Evolutionary conservation across 2,888 invertebrate genomes (phyloP), one percentile per base, ranked within the genome.

Genomic region (Melangyna quadrimaculata): DNA sequence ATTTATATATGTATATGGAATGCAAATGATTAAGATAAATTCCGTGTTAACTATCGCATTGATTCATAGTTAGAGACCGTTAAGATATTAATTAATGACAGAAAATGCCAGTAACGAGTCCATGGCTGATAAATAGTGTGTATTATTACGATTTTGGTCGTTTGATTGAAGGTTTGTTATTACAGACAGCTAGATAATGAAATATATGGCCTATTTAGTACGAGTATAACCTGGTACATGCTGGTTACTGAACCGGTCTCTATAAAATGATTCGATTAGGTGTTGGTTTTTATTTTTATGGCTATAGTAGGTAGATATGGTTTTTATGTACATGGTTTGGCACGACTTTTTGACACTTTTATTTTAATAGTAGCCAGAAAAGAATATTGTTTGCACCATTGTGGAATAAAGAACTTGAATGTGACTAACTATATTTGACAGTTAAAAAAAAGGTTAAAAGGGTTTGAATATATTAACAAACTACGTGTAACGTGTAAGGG

Each of bases 81-180:
- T 86, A 86, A 80, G 63, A 81, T 81, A 78, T 78, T 65, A 86
- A 86, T 86, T 81, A 86, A 78, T 73, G 77, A 80, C 77, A 77
- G 59, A 43, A 65, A 74, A 57, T 51, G 48, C 67, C 79, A 43
- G 73, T 81, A 86, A 81, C 86, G 73, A 81, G 86, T 86, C 77
- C 86, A 81, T 81, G 81, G 77, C 81, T 81, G 73, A 80, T 81
- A 73, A 77, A 65, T 81, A 78, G 77, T 81, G 63, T 63, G 81
- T 78, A 72, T 73, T 63, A 78, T 78, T 81, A 65, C 63, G 73
- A 81, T 77, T 73, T 86, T 69, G 53, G 86, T 77, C 65, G 63
- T 77, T 48, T 69, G 73, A 81, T 86, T 86, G 77, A 78, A 81
- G 75, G 77, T 78, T 78, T 72, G 35, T 55, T 37, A 67, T 71